Conservation (phyloP, 2,797 vertebrate genomes). For the Dendrocincla tyrannina region DNA sequence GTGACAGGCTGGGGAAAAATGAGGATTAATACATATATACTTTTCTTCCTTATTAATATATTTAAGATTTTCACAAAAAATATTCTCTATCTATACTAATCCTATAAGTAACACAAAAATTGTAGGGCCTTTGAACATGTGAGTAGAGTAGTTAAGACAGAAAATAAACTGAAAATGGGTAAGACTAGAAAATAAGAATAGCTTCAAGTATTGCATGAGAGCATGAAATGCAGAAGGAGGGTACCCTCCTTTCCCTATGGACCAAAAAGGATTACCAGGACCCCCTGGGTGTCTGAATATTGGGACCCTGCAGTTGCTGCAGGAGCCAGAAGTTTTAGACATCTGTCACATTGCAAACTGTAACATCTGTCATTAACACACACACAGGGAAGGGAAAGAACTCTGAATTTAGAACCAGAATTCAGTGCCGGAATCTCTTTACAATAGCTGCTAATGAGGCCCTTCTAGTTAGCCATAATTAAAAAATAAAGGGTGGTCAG, state of each 20-base stretch:
- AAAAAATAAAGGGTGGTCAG: not conserved
- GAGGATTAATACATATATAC: too few relatives aligned
- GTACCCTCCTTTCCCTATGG: not conserved
- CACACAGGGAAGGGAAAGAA: not conserved
- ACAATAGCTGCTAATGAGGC: not conserved
- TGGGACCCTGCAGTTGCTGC: not conserved
- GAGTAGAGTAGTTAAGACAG: not conserved
- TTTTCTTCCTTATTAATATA: too few relatives aligned
- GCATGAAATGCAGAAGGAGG: not conserved
- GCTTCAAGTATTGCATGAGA: not conserved
- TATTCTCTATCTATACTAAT: not conserved
- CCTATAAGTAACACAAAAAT: not conserved
- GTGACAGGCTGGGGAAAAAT: not conserved
- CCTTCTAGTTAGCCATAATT: not conserved
- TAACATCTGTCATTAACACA: not conserved
- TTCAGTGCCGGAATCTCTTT: not conserved
- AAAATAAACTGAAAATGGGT: not conserved
- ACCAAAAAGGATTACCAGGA: not conserved
- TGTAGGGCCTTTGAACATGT: not conserved
- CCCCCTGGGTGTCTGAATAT: not conserved
- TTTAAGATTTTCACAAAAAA: not conserved
- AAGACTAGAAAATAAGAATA: not conserved
- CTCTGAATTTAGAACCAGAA: not conserved
- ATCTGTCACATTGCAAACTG: not conserved
- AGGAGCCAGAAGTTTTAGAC: not conserved